Evolutionary conservation across 1,140 invertebrate genomes (phyloP).

Genomic region (Eubasilissa regina): DNA sequence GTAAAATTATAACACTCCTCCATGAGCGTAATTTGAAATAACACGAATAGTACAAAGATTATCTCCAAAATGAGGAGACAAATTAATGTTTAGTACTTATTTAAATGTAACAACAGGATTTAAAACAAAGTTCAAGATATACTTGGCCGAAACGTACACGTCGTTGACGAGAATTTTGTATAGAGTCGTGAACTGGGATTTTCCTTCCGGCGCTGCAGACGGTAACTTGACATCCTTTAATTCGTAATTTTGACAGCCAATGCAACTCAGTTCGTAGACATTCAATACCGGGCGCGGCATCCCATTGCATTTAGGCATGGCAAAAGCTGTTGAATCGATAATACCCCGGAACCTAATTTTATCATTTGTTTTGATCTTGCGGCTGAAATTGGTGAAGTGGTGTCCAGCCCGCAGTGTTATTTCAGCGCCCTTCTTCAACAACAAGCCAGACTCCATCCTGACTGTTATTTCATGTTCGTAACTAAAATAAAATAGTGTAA

Average conservation of each 20-base stretch:
- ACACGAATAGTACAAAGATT: too few relatives aligned
- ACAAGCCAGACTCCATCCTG: constrained; percentile 78
- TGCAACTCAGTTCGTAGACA: constrained; percentile 78
- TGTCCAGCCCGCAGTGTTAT: constrained; percentile 75
- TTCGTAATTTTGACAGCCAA: constrained; percentile 76
- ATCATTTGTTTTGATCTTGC: constrained; percentile 77
- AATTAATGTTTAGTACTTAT: constrained; percentile 62
- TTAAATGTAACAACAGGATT: constrained; percentile 85
- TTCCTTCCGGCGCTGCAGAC: constrained; percentile 65
- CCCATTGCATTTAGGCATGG: constrained; percentile 69
- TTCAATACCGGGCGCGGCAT: constrained; percentile 73
- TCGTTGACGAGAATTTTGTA: constrained; percentile 73
- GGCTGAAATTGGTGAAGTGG: constrained; percentile 81
- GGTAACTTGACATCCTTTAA: constrained; percentile 71
- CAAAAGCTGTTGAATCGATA: constrained; percentile 67
- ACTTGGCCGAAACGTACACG: constrained; percentile 78
- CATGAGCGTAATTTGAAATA: too few relatives aligned
- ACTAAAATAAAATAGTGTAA: constrained; percentile 62
- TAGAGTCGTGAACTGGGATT: constrained; percentile 65
- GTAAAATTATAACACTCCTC: too few relatives aligned
- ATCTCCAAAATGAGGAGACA: too few relatives aligned
- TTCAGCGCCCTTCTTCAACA: constrained; percentile 76
- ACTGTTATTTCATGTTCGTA: constrained; percentile 82
- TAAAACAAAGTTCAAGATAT: constrained; percentile 82
- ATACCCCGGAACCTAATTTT: constrained; percentile 81